These are phyloP conservation scores for Alectoris magna DNA, from an alignment of 2,797 vertebrate genomes.

Conservation along the genomic window DNA sequence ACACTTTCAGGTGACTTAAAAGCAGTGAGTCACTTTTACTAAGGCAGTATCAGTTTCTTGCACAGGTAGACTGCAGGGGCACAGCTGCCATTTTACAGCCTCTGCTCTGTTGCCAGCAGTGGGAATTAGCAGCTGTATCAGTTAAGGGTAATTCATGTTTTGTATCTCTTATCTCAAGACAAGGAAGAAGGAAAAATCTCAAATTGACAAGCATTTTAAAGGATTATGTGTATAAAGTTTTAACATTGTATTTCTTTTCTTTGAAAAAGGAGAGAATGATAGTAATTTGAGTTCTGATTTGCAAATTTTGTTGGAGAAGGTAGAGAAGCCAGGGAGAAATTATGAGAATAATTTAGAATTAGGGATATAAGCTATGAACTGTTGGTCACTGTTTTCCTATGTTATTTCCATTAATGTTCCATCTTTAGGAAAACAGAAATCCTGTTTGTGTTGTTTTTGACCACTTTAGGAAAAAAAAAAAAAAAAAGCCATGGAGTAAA, in stretches of 20 bases:
- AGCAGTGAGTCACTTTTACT: not conserved
- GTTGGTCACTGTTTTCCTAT: conserved; percentile 14
- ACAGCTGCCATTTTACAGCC: not conserved
- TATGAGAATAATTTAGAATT: not conserved
- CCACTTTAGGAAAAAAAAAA: not conserved
- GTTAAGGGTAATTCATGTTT: not conserved
- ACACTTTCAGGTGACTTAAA: not conserved
- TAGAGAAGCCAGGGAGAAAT: conserved; percentile 2
- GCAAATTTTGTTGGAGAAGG: not conserved
- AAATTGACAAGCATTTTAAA: not conserved
- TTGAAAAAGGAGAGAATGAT: not conserved
- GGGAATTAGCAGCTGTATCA: not conserved
- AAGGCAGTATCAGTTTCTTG: not conserved
- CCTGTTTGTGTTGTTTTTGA: not conserved
- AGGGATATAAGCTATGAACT: not conserved
- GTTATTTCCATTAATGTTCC: conserved; percentile 38
- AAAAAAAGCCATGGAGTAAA: not conserved
- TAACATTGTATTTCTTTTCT: not conserved
- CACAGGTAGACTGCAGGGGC: not conserved
- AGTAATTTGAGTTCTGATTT: not conserved
- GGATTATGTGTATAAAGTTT: not conserved
- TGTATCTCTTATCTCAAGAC: not conserved
- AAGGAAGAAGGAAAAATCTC: not conserved
- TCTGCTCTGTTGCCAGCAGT: not conserved
- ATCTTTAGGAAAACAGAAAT: conserved; percentile 36